Conservation (phyloP, 2,113 vertebrate genomes). For the Chauna torquata region DNA sequence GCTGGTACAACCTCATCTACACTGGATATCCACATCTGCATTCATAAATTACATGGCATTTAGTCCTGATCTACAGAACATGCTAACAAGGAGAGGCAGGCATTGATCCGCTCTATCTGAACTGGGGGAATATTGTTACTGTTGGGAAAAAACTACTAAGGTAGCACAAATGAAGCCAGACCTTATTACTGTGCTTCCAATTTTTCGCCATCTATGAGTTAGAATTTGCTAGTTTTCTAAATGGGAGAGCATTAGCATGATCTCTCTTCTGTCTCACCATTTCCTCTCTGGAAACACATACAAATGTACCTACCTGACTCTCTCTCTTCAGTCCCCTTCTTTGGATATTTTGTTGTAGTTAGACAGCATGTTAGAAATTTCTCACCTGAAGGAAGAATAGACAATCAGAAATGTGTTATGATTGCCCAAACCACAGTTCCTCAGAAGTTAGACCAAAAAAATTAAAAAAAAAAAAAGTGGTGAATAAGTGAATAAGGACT, state of each 20-base stretch:
- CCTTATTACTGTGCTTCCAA: background rate
- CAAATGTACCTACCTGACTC: background rate
- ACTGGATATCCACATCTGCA: background rate
- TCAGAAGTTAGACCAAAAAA: background rate
- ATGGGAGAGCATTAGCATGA: background rate
- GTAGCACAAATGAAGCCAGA: background rate
- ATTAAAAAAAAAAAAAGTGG: background rate
- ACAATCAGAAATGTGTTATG: background rate
- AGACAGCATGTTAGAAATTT: background rate
- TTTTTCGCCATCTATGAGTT: background rate
- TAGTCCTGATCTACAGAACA: background rate
- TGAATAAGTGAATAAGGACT: background rate
- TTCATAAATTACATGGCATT: background rate
- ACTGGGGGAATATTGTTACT: background rate
- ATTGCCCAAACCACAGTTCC: background rate
- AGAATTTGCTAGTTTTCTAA: background rate
- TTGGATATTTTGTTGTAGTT: background rate
- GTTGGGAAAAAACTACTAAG: background rate
- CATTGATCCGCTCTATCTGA: background rate
- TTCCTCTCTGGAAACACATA: background rate
- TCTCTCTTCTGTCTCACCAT: background rate
- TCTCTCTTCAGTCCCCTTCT: accelerated
- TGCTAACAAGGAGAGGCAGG: background rate
- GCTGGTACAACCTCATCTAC: background rate
- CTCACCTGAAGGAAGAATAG: background rate